Conservation (phyloP, 2,888 invertebrate species). For the Calameuta idolon region DNA sequence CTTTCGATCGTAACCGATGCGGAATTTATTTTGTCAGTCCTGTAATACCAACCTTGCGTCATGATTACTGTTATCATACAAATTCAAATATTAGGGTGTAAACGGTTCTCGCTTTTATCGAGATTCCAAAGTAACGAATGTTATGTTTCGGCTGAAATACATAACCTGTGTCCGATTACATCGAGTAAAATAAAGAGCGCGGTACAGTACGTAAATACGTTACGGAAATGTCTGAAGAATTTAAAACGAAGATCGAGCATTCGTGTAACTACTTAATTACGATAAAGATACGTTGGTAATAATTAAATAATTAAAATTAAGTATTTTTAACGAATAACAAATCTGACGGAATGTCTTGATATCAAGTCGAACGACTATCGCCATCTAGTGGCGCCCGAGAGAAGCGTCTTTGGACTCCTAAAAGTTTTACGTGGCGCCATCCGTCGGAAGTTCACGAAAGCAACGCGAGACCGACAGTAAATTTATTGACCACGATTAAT, state of each 20-base stretch:
- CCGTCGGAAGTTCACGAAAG: conserved; percentile 3
- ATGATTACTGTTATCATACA: conserved; percentile 62
- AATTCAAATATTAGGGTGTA: conserved; percentile 59
- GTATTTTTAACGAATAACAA: neutral
- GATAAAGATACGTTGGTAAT: neutral
- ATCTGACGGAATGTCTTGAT: neutral
- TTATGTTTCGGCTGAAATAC: neutral
- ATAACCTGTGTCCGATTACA: neutral
- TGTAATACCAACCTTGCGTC: conserved; percentile 55
- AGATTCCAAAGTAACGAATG: neutral
- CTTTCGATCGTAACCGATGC: conserved; percentile 44
- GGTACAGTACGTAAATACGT: neutral
- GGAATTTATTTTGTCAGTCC: conserved; percentile 24
- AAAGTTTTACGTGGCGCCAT: conserved; percentile 24
- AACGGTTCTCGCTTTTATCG: conserved; percentile 55
- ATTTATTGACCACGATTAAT: conserved; percentile 25
- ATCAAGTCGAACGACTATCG: conserved; percentile 11
- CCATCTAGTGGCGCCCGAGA: neutral
- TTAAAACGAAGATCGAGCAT: neutral
- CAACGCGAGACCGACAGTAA: conserved; percentile 10
- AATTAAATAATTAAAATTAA: neutral
- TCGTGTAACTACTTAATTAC: neutral
- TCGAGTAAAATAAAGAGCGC: neutral
- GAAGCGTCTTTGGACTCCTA: neutral
- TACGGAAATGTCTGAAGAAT: neutral